Evolutionary conservation across 2,888 invertebrate genomes (phyloP).

Genomic region (Halocaridina rubra): DNA sequence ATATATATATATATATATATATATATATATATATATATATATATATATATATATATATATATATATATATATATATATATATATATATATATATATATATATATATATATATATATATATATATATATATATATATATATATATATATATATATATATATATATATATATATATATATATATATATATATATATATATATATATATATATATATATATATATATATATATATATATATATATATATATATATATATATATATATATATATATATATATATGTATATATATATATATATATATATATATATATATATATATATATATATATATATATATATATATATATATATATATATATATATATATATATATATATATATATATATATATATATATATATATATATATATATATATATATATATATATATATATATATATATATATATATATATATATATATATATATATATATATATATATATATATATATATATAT

Average conservation of each 20-base stretch:
- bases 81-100: neutral
- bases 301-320: neutral
- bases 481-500: neutral
- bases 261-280: constrained; percentile 7
- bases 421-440: neutral
- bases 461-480: neutral
- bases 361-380: neutral
- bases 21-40: neutral
- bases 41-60: neutral
- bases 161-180: constrained; percentile 10
- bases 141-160: constrained; percentile 23
- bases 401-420: neutral
- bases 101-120: constrained; percentile 13
- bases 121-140: constrained; percentile 22
- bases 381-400: neutral
- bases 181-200: neutral
- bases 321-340: neutral
- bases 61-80: neutral
- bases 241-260: constrained; percentile 11
- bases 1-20: too few species aligned
- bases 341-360: neutral
- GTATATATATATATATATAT: neutral
- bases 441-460: neutral
- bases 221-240: constrained; percentile 9
- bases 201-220: constrained; percentile 4